These are phyloP conservation scores for Tillus elongatus DNA, from an alignment of 2,888 invertebrate genomes.

Conservation along the genomic window DNA sequence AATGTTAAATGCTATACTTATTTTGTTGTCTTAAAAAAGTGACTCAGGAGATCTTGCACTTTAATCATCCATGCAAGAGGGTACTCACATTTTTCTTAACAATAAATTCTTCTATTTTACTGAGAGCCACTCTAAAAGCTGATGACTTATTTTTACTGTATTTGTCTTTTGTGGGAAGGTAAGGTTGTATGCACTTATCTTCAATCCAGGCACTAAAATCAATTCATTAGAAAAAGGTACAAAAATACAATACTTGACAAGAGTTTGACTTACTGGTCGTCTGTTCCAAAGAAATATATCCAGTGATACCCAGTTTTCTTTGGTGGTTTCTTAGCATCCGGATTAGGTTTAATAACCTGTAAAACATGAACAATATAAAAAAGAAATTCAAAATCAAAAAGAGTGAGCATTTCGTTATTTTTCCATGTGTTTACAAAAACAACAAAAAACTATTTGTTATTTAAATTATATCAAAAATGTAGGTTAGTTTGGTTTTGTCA, in stretches of 20 bases:
- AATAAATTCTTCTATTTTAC: conserved; percentile 71
- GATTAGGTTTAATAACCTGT: conserved; percentile 74
- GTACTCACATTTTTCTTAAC: conserved; percentile 54
- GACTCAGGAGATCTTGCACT: no score
- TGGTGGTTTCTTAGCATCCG: conserved; percentile 65
- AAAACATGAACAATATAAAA: conserved; percentile 28
- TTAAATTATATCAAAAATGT: conserved; percentile 6
- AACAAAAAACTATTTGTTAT: no score
- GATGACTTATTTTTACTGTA: conserved; percentile 67
- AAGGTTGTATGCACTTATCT: conserved; percentile 71
- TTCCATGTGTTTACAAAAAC: no score
- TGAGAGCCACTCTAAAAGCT: conserved; percentile 69
- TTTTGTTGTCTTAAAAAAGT: no score
- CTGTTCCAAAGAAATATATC: conserved; percentile 91
- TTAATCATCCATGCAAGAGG: no score
- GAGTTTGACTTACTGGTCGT: conserved; percentile 76
- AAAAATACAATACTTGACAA: conserved; percentile 4
- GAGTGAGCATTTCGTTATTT: no score
- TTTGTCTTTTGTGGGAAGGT: conserved; percentile 69
- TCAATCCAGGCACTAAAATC: conserved; percentile 80
- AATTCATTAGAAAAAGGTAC: conserved; percentile 6
- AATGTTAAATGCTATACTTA: no score
- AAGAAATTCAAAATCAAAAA: conserved; percentile 8
- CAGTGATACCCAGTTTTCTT: conserved; percentile 72
- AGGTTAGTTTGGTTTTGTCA: conserved; percentile 15